Base-by-base conservation (phyloP, 2,113 vertebrate species). In the Scopus umbretta region DNA sequence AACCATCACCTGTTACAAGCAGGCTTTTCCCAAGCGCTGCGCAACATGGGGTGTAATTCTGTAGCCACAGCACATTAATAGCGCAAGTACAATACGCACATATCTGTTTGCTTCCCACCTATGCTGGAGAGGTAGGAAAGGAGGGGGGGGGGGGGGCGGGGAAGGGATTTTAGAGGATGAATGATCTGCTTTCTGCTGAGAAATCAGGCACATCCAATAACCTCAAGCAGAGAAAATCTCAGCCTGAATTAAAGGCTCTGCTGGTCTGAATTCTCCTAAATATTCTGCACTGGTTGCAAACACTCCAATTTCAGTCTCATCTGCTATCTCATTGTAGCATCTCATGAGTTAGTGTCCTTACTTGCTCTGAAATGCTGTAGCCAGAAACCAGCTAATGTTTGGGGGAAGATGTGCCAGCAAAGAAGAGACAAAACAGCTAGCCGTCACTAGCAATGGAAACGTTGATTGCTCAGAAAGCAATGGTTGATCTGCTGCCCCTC, bases 171-270 rank as follows among this genome's bases (percentile, higher is more conserved):
- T 49, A 81, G 61, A 86, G 94, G 68, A 86, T 90, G 90, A 86
- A 86, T 68, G 80, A 96, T 95, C 71, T 83, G 86, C 78, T 97
- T 94, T 93, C 94, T 88, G 91, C 94, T 75, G 88, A 88, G 95
- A 96, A 13, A 52, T 80, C 72, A 88, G 91, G 87, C 94, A 94
- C 90, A 96, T 93, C 87, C 89, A 96, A 96, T 95, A 96, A 92
- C 78, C 78, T 95, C 90, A 86, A 87, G 87, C 87, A 94, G 92
- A 96, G 94, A 90, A 94, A 95, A 97, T 91, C 95, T 70, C 86
- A 38, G 94, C 78, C 94, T 95, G 92, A 95, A 93, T 96, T 96
- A 95, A 97, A 95, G 81, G 88, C 94, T 96, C 93, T 95, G 47
- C 95, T 86, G 93, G 79, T 73, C 86, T 86, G 93, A 65, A 88